These are phyloP conservation scores for Drosophila mulleri DNA, from an alignment of 2,888 invertebrate genomes.

Conservation along the genomic window DNA sequence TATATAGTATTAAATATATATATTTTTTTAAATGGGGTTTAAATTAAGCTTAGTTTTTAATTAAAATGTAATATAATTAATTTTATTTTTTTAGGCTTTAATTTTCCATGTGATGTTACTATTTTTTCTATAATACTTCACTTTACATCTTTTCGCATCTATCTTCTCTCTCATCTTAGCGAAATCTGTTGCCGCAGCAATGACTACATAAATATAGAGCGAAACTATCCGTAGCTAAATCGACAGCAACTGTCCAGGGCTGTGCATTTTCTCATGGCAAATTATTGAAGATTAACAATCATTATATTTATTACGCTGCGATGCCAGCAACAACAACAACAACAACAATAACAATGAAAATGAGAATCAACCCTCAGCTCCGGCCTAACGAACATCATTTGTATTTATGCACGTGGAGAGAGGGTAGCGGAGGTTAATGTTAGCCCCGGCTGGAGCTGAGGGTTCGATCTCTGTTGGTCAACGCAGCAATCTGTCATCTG, in stretches of 20 bases:
- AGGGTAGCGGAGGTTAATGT: slow-evolving; percentile 1
- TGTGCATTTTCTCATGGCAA: slow-evolving; percentile 77
- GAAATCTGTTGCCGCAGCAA: slow-evolving; percentile 1
- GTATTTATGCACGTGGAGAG: slow-evolving; percentile 33
- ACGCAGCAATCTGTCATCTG: slow-evolving; percentile 74
- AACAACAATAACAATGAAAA: background rate
- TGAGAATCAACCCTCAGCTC: slow-evolving; percentile 60
- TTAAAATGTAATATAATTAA: no score
- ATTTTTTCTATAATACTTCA: background rate
- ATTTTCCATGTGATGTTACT: no score
- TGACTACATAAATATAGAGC: slow-evolving; percentile 40
- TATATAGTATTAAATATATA: no score
- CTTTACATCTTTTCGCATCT: background rate
- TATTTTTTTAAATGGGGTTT: no score
- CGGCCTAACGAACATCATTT: slow-evolving; percentile 63
- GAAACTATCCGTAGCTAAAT: slow-evolving; percentile 57
- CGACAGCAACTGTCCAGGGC: slow-evolving; percentile 52
- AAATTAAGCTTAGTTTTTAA: no score
- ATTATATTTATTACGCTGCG: slow-evolving; percentile 74
- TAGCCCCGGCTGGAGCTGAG: slow-evolving; percentile 36
- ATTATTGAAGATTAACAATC: slow-evolving; percentile 81
- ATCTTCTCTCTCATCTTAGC: background rate
- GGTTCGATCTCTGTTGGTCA: slow-evolving; percentile 64
- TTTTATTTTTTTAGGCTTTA: no score
- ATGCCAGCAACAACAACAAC: slow-evolving; percentile 41